Conservation (phyloP, 1,140 invertebrate species). For the Drosophila ercepeae region DNA sequence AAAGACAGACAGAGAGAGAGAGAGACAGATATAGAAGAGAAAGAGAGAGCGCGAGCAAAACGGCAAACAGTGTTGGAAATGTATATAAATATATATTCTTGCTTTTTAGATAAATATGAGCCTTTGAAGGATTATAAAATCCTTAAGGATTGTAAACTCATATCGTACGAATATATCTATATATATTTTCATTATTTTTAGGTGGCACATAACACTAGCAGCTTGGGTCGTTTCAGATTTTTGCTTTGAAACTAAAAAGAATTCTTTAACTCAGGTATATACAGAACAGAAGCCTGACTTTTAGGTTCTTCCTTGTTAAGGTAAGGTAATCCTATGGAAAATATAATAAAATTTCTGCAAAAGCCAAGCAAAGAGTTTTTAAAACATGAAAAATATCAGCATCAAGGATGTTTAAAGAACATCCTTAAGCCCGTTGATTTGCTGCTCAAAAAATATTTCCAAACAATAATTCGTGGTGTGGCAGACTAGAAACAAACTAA, state of each 20-base stretch:
- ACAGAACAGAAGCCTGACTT: not conserved
- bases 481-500: constrained; percentile 21
- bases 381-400: not conserved
- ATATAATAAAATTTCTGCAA: not conserved
- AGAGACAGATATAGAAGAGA: constrained; percentile 3
- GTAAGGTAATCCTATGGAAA: not conserved
- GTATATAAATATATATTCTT: constrained; percentile 5
- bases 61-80: constrained; percentile 18
- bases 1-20: constrained; percentile 5
- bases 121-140: no score
- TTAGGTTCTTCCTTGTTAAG: no score
- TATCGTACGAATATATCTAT: not conserved
- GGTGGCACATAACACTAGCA: not conserved
- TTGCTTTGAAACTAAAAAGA: not conserved
- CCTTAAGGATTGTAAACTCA: not conserved
- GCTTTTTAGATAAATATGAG: no score
- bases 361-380: not conserved
- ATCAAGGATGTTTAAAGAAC: not conserved
- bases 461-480: constrained; percentile 73
- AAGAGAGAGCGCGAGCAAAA: constrained; percentile 22
- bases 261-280: not conserved
- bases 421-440: not conserved
- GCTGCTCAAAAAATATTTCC: constrained; percentile 23
- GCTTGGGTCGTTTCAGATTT: not conserved
- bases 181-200: not conserved